Evolutionary conservation across 2,113 vertebrate genomes (phyloP), one percentile per base, ranked within the genome.

Genomic region (Myrmophylax atrothorax): DNA sequence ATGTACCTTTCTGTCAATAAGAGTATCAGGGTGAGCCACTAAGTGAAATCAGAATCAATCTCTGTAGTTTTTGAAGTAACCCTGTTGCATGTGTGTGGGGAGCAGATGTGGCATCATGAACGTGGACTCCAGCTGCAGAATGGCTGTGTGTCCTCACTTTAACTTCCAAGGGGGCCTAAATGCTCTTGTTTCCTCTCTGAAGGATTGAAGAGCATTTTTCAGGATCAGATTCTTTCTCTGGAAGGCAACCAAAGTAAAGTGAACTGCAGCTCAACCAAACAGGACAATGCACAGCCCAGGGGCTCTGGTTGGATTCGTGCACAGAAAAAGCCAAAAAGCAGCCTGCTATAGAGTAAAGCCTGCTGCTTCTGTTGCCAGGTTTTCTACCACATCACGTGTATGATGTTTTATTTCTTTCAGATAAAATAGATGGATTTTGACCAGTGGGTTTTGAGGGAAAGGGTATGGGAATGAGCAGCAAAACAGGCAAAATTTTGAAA

Each of bases 171-270:
- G 38, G 31, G 23, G 62, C 69, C 42, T 77, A 42, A 88, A 47
- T 2, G 4, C 63, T 80, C 79, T 37, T 62, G 10, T 79, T 92
- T 80, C 50, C 59, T 38, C 67, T 12, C 29, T 67, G 59, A 86
- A 88, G 29, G 68, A 70, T 59, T 60, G 83, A 60, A 55, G 68
- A 83, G 55, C 73, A 7, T 90, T 93, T 93, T 37, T 64, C 60
- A 89, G 78, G 72, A 68, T 92, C 56, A 29, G 37, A 28, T 84
- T 90, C 47, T 78, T 78, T 78, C 64, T 87, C 80, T 93, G 90
- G 85, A 95, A 90, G 56, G 73, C 46, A 83, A 89, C 68, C 83
- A 92, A 96, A 92, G 68, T 37, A 67, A 89, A 72, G 10, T 56
- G 76, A 92, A 42, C 44, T 90, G 69, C 79, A 80, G 42, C 72